Conservation (phyloP, 2,113 vertebrate genomes). For the Cebidichthys violaceus region DNA sequence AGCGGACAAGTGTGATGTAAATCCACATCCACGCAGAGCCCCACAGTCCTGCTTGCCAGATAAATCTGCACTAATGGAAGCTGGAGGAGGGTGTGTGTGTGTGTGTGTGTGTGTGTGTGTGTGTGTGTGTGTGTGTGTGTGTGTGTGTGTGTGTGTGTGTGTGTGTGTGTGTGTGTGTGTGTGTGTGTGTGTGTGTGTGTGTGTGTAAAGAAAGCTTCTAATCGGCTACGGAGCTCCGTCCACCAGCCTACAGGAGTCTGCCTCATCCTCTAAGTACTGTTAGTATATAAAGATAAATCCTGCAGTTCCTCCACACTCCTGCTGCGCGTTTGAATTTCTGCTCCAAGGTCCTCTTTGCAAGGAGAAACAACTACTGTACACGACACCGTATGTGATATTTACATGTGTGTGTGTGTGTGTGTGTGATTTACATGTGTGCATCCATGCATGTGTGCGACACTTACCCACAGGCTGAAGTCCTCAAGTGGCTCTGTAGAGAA, state of each 20-base stretch:
- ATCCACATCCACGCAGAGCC: background rate
- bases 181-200: no score
- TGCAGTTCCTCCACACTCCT: background rate
- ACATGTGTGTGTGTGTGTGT: background rate
- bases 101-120: background rate
- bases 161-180: background rate
- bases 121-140: background rate
- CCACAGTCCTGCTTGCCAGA: background rate
- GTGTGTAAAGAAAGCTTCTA: slow-evolving; percentile 24
- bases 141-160: background rate
- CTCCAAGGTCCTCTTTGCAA: background rate
- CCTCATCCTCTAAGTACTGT: slow-evolving; percentile 32
- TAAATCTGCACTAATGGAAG: slow-evolving; percentile 30
- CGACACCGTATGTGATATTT: no score
- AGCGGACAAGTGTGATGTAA: slow-evolving; percentile 16
- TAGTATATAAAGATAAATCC: slow-evolving; percentile 24
- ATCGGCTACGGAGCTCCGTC: slow-evolving; percentile 18
- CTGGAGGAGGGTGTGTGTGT: background rate
- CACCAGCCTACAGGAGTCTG: background rate
- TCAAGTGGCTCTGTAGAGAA: slow-evolving; percentile 24
- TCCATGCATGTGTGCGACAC: slow-evolving; percentile 24
- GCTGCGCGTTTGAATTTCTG: slow-evolving; percentile 3
- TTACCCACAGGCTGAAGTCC: slow-evolving; percentile 16
- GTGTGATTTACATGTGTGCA: slow-evolving; percentile 39
- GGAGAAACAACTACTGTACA: slow-evolving; percentile 14